These are phyloP conservation scores for Acleris literana DNA, from an alignment of 2,888 invertebrate genomes.

Conservation along the genomic window DNA sequence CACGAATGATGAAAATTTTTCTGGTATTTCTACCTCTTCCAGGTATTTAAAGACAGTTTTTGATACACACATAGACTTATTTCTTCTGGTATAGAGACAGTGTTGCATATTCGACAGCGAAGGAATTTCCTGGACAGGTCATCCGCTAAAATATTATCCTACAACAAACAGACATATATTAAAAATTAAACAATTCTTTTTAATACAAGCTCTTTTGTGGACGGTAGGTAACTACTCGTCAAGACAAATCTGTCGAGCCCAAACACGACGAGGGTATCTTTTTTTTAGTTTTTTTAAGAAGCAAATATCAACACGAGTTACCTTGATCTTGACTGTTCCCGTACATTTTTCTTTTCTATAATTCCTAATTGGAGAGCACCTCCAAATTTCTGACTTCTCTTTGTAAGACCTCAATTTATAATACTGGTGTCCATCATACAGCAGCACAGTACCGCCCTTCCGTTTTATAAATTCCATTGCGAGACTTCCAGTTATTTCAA, in stretches of 20 bases:
- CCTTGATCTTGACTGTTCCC: slow-evolving; percentile 5
- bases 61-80: slow-evolving; percentile 3
- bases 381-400: slow-evolving; percentile 10
- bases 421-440: slow-evolving; percentile 12
- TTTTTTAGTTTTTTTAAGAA: no score
- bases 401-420: slow-evolving; percentile 18
- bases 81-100: slow-evolving; percentile 3
- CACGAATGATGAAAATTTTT: slow-evolving; percentile 1
- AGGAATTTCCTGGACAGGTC: no score
- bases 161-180: no score
- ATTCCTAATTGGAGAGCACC: slow-evolving; percentile 22
- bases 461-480: slow-evolving; percentile 12
- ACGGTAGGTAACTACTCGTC: no score
- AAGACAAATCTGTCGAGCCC: no score
- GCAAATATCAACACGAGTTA: no score
- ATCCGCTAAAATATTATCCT: no score
- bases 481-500: slow-evolving; percentile 7
- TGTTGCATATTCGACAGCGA: background rate
- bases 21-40: slow-evolving; percentile 4
- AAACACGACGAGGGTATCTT: no score
- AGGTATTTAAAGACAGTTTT: slow-evolving; percentile 8
- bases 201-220: no score
- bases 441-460: slow-evolving; percentile 17
- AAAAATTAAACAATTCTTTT: no score
- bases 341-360: slow-evolving; percentile 17